Base-by-base conservation (phyloP, 23 tunicate species). In the Styela plicata region DNA sequence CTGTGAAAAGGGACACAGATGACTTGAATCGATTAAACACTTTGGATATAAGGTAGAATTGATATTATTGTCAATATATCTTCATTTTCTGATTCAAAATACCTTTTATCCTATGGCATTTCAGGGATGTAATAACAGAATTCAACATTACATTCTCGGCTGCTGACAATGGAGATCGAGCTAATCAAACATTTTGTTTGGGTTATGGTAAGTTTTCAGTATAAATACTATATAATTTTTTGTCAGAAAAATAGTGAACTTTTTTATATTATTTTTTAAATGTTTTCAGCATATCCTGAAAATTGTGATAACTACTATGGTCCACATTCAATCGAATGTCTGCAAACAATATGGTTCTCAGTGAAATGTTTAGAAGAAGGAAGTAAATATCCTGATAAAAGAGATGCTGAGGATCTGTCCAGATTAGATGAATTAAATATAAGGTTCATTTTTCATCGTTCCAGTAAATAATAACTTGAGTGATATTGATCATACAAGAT, bases 271-370 rank as follows among this genome's bases (percentile, higher is more conserved):
- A 13, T n/a, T n/a, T n/a, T n/a, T n/a, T n/a, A n/a, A n/a, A 44
- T 44, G 57, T 67, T 67, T 29, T 18, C 24, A 67, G 71, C 16
- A 18, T 67, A 67, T 67, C 71, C 71, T 25, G 31, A 21, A 19
- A 27, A 67, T 24, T 52, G 28, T 27, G 0, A 3, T 2, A 44
- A 61, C 3, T 78, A 36, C 61, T 78, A 78, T 61, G 82, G 82
- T 61, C 82, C 69, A 13, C 82, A 78, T 30, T 31, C 82, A 52
- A 63, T 78, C 30, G 69, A 57, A 2, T 78, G 82, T n/a, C 53
- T 78, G 82, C 7, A 31, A 13, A 27, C 27, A 53, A 63, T 78
- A 27, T 78, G 82, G 33, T 19, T 37, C 16, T 63, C 53, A 10
- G 63, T 26, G 25, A 63, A 63, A 73, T 73, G 78, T 28, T n/a